phyloP scores from a whole-genome alignment of 1,140 invertebrate genomes.

The Cotesia typhae region DNA sequence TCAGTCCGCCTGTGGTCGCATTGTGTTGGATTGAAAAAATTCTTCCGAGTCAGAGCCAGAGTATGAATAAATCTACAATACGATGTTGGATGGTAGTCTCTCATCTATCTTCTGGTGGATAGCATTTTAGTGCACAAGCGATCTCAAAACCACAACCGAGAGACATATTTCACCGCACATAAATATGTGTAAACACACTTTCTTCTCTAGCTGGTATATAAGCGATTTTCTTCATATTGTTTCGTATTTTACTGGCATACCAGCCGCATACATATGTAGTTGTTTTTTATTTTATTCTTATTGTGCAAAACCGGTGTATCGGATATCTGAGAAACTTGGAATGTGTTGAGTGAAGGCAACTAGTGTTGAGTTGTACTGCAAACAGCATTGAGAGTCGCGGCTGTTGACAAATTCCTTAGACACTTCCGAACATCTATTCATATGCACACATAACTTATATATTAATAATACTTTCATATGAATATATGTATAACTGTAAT shows the following conservation, averaged over 20 bases:
- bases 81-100: no score
- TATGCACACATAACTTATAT: constrained; percentile 13
- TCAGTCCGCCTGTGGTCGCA: no score
- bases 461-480: constrained; percentile 12
- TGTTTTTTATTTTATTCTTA: neutral
- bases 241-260: neutral
- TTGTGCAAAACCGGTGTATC: neutral
- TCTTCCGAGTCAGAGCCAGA: no score
- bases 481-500: constrained; percentile 13
- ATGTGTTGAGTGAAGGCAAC: constrained; percentile 35
- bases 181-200: neutral
- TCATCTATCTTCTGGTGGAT: no score
- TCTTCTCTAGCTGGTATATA: neutral
- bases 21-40: no score
- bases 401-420: constrained; percentile 30
- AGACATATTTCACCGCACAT: neutral
- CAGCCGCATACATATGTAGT: neutral
- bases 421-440: constrained; percentile 26
- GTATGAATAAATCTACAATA: no score
- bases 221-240: constrained; percentile 2
- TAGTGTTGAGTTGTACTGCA: constrained; percentile 24
- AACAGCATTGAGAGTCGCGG: constrained; percentile 30
- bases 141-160: neutral
- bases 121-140: neutral
- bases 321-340: constrained; percentile 28